phyloP scores from a whole-genome alignment of 2,888 invertebrate species.

The Drosophila neotestacea region DNA sequence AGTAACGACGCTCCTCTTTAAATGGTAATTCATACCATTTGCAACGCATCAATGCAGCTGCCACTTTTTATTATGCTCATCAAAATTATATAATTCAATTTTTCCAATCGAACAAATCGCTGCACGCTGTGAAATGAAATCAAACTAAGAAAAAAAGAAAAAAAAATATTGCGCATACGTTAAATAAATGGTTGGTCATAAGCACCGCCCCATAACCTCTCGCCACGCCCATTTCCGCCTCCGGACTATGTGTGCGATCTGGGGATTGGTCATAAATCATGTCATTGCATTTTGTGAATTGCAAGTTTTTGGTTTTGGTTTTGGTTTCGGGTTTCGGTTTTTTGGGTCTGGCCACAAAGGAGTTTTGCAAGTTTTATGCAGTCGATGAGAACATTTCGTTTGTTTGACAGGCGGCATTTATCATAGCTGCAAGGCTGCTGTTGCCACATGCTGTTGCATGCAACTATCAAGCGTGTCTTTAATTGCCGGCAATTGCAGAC shows the following conservation, averaged over 20 bases:
- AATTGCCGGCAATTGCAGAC: constrained; percentile 62
- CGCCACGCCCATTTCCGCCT: constrained; percentile 2
- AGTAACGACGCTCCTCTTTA: not conserved
- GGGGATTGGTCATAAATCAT: constrained; percentile 64
- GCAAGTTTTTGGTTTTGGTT: constrained; percentile 37
- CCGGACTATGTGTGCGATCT: constrained; percentile 13
- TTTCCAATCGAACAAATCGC: constrained; percentile 75
- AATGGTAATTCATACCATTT: constrained; percentile 37
- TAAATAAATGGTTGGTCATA: constrained; percentile 70
- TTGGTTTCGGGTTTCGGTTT: constrained; percentile 12
- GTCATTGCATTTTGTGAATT: constrained; percentile 68
- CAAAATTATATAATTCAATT: constrained; percentile 78
- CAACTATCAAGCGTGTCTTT: constrained; percentile 48
- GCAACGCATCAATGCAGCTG: constrained; percentile 56
- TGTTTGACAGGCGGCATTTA: constrained; percentile 65
- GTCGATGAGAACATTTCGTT: constrained; percentile 43
- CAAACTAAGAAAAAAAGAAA: not conserved
- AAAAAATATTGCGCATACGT: constrained; percentile 67
- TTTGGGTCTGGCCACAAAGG: constrained; percentile 39
- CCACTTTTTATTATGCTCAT: constrained; percentile 71
- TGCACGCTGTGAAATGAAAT: constrained; percentile 33
- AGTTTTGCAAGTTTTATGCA: constrained; percentile 44
- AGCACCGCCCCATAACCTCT: constrained; percentile 38
- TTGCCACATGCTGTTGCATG: constrained; percentile 29
- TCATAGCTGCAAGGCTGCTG: constrained; percentile 42